These are phyloP conservation scores for Fringilla coelebs DNA, from an alignment of 2,797 vertebrate genomes.

Conservation along the genomic window DNA sequence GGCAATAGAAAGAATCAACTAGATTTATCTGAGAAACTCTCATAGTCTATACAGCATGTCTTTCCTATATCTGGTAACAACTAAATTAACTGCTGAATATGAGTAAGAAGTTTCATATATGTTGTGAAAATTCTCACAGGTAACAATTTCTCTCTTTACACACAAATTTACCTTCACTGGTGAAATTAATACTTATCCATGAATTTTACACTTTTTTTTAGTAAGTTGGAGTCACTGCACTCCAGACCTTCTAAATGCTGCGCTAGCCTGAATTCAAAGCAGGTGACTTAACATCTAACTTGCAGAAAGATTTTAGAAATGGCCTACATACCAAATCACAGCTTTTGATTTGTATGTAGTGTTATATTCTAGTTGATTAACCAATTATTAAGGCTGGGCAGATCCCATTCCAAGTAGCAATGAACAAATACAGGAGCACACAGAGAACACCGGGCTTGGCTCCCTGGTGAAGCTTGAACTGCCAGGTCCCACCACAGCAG, in stretches of 20 bases:
- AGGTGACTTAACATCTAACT: background rate
- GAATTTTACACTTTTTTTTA: background rate
- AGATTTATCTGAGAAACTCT: background rate
- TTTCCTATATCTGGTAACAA: background rate
- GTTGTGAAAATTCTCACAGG: background rate
- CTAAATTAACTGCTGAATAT: background rate
- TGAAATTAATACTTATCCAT: background rate
- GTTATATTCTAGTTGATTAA: background rate
- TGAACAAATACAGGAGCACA: background rate
- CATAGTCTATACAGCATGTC: background rate
- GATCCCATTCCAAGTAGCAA: background rate
- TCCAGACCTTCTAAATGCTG: background rate
- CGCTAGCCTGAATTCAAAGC: background rate
- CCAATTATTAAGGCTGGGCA: background rate
- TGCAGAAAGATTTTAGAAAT: background rate
- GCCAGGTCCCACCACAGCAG: background rate
- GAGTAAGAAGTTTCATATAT: background rate
- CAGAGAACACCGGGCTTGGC: fast-evolving
- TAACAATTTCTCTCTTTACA: background rate
- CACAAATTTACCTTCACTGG: background rate
- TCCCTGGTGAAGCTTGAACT: background rate
- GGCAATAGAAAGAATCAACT: background rate
- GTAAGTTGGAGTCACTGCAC: background rate
- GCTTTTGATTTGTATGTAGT: background rate
- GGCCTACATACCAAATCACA: background rate